A percentile compares a stretch with the other conserved stretches of the same genome.
Evolutionary conservation across 30 jellyfish, hydroid and myxozoan species (phyloP).

Genomic region (Aurelia aurita): DNA sequence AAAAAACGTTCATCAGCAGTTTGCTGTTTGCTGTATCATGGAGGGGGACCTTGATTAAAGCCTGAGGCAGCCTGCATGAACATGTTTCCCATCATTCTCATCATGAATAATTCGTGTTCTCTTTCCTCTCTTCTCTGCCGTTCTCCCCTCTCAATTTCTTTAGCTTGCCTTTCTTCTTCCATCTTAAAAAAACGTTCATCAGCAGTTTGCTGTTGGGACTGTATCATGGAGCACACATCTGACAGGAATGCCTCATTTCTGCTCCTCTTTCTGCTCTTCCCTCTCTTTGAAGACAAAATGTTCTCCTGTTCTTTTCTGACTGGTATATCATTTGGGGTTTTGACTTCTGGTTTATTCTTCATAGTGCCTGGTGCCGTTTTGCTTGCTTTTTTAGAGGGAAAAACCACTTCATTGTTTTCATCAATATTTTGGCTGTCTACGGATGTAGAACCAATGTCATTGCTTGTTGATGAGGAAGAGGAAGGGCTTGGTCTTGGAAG

Average conservation of each 20-base stretch:
- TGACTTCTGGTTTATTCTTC: conserved; percentile 1
- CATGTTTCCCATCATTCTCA: conserved; percentile 67
- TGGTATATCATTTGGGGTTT: not conserved
- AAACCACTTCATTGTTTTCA: too few relatives aligned
- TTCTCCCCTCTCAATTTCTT: conserved; percentile 15
- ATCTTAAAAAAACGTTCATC: conserved; percentile 43
- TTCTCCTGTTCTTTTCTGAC: not conserved
- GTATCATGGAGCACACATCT: conserved; percentile 2
- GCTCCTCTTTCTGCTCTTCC: conserved; percentile 48
- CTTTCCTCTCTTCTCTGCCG: conserved; percentile 41
- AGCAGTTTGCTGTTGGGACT: conserved; percentile 41
- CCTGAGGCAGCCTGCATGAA: conserved; percentile 7
- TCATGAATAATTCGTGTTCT: conserved; percentile 40
- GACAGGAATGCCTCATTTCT: conserved; percentile 33
- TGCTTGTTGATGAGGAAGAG: not conserved
- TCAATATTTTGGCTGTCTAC: too few relatives aligned
- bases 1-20: conserved; percentile 45
- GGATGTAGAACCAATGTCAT: too few relatives aligned
- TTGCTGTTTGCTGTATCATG: conserved; percentile 4
- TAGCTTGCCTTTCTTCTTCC: conserved; percentile 23
- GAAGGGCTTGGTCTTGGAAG: not conserved
- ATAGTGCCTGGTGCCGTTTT: not conserved
- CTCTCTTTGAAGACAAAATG: not conserved
- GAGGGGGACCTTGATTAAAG: not conserved
- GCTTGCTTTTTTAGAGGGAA: not conserved